phyloP scores from a whole-genome alignment of 2,888 invertebrate species.

The Alcis repandata region DNA sequence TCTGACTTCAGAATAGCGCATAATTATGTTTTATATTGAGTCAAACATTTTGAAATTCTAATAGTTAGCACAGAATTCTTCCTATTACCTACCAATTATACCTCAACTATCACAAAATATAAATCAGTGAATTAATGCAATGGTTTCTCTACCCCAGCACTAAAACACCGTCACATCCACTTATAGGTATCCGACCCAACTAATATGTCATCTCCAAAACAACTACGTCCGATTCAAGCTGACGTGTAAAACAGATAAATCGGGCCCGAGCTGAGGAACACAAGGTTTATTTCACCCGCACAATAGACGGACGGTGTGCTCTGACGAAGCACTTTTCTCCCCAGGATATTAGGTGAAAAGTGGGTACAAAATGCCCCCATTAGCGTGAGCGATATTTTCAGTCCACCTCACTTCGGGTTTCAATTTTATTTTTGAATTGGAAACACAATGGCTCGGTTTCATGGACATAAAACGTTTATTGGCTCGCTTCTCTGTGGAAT shows the following conservation, averaged over 20 bases:
- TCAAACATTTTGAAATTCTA: no score
- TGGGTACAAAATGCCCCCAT: conserved; percentile 9
- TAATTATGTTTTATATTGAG: no score
- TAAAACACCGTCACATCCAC: background rate
- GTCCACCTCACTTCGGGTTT: conserved; percentile 3
- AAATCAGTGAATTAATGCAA: conserved; percentile 3
- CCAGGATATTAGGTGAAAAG: conserved; percentile 19
- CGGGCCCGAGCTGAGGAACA: background rate
- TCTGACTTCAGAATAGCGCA: no score
- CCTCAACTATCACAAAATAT: background rate
- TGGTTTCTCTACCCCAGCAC: no score
- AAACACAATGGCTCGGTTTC: conserved; percentile 5
- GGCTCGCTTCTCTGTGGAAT: background rate
- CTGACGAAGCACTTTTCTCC: conserved; percentile 50
- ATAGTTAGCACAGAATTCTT: no score
- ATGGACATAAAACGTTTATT: background rate
- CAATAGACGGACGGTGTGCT: conserved; percentile 10
- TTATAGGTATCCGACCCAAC: background rate
- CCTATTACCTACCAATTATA: no score
- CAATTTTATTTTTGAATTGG: conserved; percentile 16
- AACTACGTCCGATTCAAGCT: conserved; percentile 8
- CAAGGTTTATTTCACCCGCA: conserved; percentile 16
- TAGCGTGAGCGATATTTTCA: conserved; percentile 19
- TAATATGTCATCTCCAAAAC: conserved; percentile 9
- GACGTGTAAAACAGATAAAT: conserved; percentile 18